Evolutionary conservation across 1,140 invertebrate genomes (phyloP), one percentile per base, ranked within the genome.

Genomic region (Amphibalanus amphitrite): DNA sequence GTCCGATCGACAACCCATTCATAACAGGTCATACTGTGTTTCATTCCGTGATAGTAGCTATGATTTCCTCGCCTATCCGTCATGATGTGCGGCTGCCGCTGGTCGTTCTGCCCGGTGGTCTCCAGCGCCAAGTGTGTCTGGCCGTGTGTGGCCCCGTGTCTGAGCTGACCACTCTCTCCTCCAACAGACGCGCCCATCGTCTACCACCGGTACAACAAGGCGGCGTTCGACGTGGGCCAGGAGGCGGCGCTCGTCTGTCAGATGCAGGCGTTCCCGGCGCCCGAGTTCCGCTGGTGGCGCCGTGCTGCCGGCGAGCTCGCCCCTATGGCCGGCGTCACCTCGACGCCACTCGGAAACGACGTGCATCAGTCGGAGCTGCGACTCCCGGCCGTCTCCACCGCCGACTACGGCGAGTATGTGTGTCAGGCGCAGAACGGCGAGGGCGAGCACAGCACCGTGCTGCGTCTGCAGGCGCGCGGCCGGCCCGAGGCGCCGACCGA

Each of bases 271-370:
- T 95, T 92, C 80, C 93, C 93, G 0, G 89, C 90, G 77, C 92
- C 92, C 0, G 90, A 91, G 77, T 95, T 95, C 79, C 90, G 94
- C 75, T 96, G 93, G 93, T 91, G 86, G 74, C 93, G 86, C 74
- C 88, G 86, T 10, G 90, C 90, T 77, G 93, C 23, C 81, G 84
- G 0, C 13, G 0, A 20, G 1, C 29, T 30, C 47, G 70, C 70
- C 28, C 26, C 33, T 10, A 0, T 70, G 13, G 81, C 86, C 67
- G 86, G 88, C 74, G 83, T 89, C 65, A 67, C 3, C 65, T 28
- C 65, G n/a, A 28, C 3, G 3, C 65, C n/a, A 8, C 28, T 67
- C 3, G 65, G 26, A 1, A 28, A 67, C 65, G 65, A 67, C 28
- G 26, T 67, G 65, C 65, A 67, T 26, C 65, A 67, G 65, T 67